Conservation (phyloP, 1,140 invertebrate genomes). For the Drosophila repleta region DNA sequence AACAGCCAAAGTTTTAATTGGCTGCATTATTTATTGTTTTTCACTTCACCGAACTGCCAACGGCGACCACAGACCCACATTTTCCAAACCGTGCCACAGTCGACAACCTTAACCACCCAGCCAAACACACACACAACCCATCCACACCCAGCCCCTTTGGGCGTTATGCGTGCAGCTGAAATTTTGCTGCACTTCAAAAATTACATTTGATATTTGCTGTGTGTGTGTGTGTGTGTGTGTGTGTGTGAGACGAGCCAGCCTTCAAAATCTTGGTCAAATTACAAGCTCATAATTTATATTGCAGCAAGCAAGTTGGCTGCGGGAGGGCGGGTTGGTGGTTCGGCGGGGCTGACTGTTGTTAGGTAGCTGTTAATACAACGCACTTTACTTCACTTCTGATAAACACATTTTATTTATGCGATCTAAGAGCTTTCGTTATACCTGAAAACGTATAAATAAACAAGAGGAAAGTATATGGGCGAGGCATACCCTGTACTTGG, state of each 20-base stretch:
- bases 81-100: slow-evolving; percentile 9
- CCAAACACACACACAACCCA: not conserved
- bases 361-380: not conserved
- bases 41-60: slow-evolving; percentile 70
- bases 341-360: not conserved
- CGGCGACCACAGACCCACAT: slow-evolving; percentile 39
- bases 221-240: no score
- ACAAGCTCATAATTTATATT: slow-evolving; percentile 22
- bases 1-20: slow-evolving; percentile 80
- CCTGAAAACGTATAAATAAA: not conserved
- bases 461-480: not conserved
- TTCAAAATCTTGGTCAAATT: slow-evolving; percentile 37
- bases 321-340: not conserved
- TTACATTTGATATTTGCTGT: slow-evolving; percentile 69
- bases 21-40: slow-evolving; percentile 82
- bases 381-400: not conserved
- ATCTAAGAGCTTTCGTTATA: not conserved
- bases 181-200: slow-evolving; percentile 45
- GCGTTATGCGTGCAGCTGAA: not conserved
- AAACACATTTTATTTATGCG: slow-evolving; percentile 4
- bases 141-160: not conserved
- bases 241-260: no score
- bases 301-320: no score
- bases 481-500: not conserved
- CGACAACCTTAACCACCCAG: slow-evolving; percentile 10